A percentile compares a stretch with the other conserved stretches of the same genome.
These are phyloP conservation scores for Cyanoliseus patagonus DNA, from an alignment of 2,113 vertebrate species.

Conservation along the genomic window DNA sequence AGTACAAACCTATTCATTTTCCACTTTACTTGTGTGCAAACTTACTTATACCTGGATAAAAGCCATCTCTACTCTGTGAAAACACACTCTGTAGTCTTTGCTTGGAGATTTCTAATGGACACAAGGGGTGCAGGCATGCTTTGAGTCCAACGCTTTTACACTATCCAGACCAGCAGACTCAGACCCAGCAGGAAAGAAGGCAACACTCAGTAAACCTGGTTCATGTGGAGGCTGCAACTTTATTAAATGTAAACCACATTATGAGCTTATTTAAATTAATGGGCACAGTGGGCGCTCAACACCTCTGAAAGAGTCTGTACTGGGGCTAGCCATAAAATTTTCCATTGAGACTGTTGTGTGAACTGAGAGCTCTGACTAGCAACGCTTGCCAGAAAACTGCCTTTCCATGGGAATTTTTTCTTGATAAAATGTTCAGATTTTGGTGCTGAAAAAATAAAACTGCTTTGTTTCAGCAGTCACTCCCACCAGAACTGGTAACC, in stretches of 20 bases:
- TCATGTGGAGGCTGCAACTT: conserved; percentile 61
- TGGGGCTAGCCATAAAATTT: conserved; percentile 36
- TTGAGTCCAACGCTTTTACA: neutral
- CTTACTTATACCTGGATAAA: neutral
- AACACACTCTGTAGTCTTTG: neutral
- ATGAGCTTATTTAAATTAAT: conserved; percentile 67
- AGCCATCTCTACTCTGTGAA: neutral
- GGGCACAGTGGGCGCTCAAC: conserved; percentile 61
- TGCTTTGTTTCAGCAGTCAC: neutral
- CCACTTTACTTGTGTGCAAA: neutral
- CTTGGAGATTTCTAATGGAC: neutral
- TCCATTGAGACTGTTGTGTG: neutral
- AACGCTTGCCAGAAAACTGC: neutral
- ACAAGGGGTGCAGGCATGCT: neutral
- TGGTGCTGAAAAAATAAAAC: neutral
- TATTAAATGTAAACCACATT: conserved; percentile 69
- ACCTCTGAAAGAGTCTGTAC: conserved; percentile 60
- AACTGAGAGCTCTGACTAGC: neutral
- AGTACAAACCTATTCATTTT: neutral
- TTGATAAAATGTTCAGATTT: neutral
- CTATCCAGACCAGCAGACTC: conserved; percentile 35
- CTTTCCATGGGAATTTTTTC: neutral
- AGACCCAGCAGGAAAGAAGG: conserved; percentile 53
- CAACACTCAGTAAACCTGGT: conserved; percentile 63
- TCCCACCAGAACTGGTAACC: neutral